A percentile compares a stretch with the other conserved stretches of the same genome.
phyloP scores from a whole-genome alignment of 2,113 vertebrate genomes.

The Pampusana beccarii region DNA sequence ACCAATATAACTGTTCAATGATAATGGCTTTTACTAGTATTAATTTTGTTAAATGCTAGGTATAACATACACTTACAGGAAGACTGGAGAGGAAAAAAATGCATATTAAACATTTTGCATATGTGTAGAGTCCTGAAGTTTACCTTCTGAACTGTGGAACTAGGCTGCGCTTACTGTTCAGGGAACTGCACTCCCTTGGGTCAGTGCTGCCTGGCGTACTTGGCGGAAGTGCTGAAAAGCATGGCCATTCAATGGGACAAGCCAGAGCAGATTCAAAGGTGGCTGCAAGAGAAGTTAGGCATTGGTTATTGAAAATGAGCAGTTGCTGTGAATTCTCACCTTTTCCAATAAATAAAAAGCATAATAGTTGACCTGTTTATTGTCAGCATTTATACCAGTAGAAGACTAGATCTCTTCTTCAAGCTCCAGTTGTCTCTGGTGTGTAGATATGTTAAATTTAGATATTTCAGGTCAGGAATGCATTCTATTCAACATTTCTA shows the following conservation, averaged over 20 bases:
- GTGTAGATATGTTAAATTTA: accelerated
- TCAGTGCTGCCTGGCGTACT: background rate
- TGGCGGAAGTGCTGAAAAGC: no score
- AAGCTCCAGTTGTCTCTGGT: background rate
- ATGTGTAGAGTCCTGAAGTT: accelerated
- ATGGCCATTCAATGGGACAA: accelerated
- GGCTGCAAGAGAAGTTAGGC: background rate
- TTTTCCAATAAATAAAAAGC: background rate
- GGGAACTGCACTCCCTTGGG: accelerated
- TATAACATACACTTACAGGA: background rate
- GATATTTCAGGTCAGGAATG: background rate
- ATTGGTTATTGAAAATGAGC: background rate
- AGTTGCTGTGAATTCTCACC: accelerated
- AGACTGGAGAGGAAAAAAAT: accelerated
- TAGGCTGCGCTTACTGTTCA: accelerated
- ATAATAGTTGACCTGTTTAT: accelerated
- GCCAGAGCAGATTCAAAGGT: background rate
- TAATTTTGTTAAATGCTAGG: background rate
- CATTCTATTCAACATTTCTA: background rate
- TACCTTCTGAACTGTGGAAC: background rate
- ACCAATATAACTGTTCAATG: background rate
- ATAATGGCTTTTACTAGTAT: background rate
- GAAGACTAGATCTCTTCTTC: background rate
- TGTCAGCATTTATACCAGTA: accelerated
- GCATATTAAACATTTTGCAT: accelerated